Evolutionary conservation across 2,797 vertebrate genomes (phyloP).

Genomic region (Peromyscus eremicus): DNA sequence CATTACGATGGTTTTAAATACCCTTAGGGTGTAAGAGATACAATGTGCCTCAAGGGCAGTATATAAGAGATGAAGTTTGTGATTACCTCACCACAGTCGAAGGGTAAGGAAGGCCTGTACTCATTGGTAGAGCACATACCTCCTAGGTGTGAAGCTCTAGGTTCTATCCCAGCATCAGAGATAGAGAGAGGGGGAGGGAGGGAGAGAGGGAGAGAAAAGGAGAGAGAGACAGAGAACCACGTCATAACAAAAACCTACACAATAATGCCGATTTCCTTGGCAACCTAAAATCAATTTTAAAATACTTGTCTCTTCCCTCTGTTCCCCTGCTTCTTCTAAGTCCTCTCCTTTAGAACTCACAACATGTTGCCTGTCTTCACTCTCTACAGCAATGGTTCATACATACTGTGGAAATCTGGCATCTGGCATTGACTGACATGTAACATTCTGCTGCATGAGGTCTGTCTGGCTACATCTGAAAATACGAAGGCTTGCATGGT

Average conservation of each 20-base stretch:
- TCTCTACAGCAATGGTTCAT: not conserved
- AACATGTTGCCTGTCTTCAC: not conserved
- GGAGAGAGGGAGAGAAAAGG: fast-evolving
- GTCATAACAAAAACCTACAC: not conserved
- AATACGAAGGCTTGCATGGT: not conserved
- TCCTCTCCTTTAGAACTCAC: not conserved
- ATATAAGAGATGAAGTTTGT: not conserved
- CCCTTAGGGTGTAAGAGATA: not conserved
- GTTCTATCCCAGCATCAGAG: not conserved
- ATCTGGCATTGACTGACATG: not conserved
- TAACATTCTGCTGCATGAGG: not conserved
- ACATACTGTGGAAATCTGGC: not conserved
- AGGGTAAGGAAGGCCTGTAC: not conserved
- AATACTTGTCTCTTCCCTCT: not conserved
- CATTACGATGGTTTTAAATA: not conserved
- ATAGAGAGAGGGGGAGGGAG: fast-evolving
- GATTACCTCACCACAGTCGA: not conserved
- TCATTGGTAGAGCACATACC: not conserved
- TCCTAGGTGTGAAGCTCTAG: not conserved
- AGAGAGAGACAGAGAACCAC: not conserved
- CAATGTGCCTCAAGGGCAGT: not conserved
- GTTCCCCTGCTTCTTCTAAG: not conserved
- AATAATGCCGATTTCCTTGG: not conserved
- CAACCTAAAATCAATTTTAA: not conserved
- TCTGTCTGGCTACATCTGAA: not conserved